phyloP scores from a whole-genome alignment of 2,888 invertebrate genomes.

The Aphelenchoides bicaudatus region DNA sequence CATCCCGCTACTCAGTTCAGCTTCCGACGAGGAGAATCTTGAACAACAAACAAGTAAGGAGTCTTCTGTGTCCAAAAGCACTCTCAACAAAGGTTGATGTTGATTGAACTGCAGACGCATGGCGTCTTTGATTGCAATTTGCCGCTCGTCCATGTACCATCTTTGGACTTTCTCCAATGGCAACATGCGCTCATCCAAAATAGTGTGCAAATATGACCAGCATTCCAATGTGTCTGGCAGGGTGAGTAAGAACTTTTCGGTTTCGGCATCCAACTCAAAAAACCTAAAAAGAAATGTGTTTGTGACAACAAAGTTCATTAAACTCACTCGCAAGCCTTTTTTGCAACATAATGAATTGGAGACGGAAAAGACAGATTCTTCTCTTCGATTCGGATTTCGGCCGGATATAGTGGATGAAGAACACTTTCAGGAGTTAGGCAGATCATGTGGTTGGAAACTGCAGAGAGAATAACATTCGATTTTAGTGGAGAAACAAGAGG shows the following conservation, averaged over 20 bases:
- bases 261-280: slow-evolving; percentile 39
- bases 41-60: slow-evolving; percentile 55
- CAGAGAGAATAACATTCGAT: slow-evolving; percentile 3
- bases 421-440: slow-evolving; percentile 59
- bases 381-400: slow-evolving; percentile 35
- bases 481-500: slow-evolving; percentile 42
- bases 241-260: slow-evolving; percentile 45
- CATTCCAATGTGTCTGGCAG: slow-evolving; percentile 41
- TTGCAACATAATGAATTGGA: slow-evolving; percentile 52
- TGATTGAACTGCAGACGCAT: slow-evolving; percentile 50
- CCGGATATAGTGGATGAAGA: slow-evolving; percentile 58
- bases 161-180: slow-evolving; percentile 49
- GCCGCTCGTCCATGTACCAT: slow-evolving; percentile 40
- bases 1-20: slow-evolving; percentile 57
- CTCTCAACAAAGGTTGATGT: slow-evolving; percentile 50
- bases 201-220: slow-evolving; percentile 49
- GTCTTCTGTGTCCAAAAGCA: slow-evolving; percentile 52
- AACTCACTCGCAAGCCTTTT: slow-evolving; percentile 45
- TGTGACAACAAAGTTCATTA: neutral
- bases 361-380: slow-evolving; percentile 33
- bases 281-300: slow-evolving; percentile 31
- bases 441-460: slow-evolving; percentile 50
- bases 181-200: slow-evolving; percentile 35
- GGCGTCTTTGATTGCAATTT: slow-evolving; percentile 46
- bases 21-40: slow-evolving; percentile 50